A percentile compares a stretch with the other conserved stretches of the same genome.
These are phyloP conservation scores for Xiphorhynchus erythropygius DNA, from an alignment of 2,797 vertebrate genomes.

Conservation along the genomic window DNA sequence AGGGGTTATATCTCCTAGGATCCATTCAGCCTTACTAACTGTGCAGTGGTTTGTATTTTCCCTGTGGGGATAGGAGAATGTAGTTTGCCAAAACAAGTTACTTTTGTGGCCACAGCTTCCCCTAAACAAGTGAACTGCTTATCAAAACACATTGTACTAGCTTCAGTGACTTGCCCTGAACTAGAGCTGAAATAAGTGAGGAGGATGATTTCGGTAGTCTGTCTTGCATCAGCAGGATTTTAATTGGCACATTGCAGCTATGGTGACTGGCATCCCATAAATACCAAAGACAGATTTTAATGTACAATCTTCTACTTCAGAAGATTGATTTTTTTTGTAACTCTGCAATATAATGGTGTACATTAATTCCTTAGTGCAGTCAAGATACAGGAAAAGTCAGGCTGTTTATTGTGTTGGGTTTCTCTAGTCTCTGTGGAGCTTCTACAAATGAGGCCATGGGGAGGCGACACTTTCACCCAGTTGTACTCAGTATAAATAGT, in stretches of 20 bases:
- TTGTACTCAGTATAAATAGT: neutral
- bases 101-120: neutral
- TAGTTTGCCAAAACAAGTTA: conserved; percentile 12
- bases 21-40: neutral
- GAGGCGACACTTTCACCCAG: neutral
- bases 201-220: conserved; percentile 42
- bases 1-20: neutral
- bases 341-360: conserved; percentile 37
- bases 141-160: neutral
- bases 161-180: conserved; percentile 37
- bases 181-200: conserved; percentile 14
- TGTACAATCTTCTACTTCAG: conserved; percentile 42
- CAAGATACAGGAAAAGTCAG: neutral
- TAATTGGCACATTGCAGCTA: conserved; percentile 62
- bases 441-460: conserved; percentile 11
- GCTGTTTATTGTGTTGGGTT: conserved; percentile 10
- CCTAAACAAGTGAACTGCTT: neutral
- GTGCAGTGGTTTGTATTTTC: neutral
- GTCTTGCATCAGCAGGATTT: conserved; percentile 69
- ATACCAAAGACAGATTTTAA: conserved; percentile 67
- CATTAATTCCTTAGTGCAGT: conserved; percentile 49
- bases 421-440: conserved; percentile 3
- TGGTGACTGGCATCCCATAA: conserved; percentile 63
- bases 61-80: neutral
- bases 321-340: conserved; percentile 49